phyloP scores from a whole-genome alignment of 2,113 vertebrate genomes.

The Ameiurus melas region DNA sequence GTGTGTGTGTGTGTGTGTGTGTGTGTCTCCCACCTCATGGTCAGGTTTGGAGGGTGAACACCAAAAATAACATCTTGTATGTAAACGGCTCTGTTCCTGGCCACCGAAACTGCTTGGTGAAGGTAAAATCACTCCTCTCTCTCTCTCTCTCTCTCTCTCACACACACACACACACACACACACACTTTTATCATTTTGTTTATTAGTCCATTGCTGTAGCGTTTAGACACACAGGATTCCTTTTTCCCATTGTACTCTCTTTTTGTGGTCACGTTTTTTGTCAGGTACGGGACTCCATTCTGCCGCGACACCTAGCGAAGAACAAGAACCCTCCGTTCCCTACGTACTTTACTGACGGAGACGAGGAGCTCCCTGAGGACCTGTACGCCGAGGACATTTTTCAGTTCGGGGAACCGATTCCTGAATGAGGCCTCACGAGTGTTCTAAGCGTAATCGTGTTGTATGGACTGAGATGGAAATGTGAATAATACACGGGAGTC shows the following conservation, averaged over 20 bases:
- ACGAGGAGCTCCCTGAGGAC: conserved; percentile 85
- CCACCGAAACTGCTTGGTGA: conserved; percentile 89
- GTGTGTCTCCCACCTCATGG: background rate
- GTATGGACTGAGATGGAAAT: background rate
- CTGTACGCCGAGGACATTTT: conserved; percentile 83
- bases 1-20: background rate
- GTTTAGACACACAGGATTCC: background rate
- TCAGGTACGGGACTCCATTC: conserved; percentile 81
- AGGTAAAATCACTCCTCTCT: conserved; percentile 77
- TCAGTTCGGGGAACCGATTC: conserved; percentile 72
- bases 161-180: background rate
- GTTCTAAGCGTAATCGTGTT: too few relatives aligned
- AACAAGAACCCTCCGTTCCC: conserved; percentile 84
- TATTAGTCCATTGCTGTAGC: too few relatives aligned
- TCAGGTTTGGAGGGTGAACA: conserved; percentile 95
- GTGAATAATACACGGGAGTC: background rate
- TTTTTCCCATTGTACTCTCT: background rate
- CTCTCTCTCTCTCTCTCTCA: too few relatives aligned
- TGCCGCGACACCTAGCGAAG: conserved; percentile 69
- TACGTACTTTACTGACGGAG: conserved; percentile 88
- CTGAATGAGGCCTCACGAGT: conserved; percentile 16
- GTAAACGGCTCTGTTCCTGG: conserved; percentile 91
- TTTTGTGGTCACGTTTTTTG: background rate
- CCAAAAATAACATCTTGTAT: conserved; percentile 87
- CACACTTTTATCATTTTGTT: background rate